Evolutionary conservation across 37 sponge, comb jelly and placozoan species (phyloP).

Genomic region (Ianthella basta): DNA sequence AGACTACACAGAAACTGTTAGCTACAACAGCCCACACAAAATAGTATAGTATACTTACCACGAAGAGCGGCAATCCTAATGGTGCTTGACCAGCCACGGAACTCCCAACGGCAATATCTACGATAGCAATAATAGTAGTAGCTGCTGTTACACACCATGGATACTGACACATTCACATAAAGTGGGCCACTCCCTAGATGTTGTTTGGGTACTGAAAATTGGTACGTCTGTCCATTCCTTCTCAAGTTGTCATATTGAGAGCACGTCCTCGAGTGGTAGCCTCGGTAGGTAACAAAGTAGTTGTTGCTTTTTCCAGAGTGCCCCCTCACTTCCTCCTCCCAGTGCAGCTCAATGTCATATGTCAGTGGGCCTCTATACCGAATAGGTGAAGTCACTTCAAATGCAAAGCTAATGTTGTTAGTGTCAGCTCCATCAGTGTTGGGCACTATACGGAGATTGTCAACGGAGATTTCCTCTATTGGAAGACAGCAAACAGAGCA

Average conservation of each 20-base stretch:
- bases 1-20: too few species aligned
- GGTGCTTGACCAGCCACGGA: too few species aligned
- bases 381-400: neutral
- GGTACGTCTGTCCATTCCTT: neutral
- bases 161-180: neutral
- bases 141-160: neutral
- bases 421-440: neutral
- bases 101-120: too few species aligned
- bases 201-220: neutral
- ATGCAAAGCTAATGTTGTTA: neutral
- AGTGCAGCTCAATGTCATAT: neutral
- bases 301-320: neutral
- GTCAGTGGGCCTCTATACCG: neutral
- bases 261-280: neutral
- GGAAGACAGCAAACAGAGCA: too few species aligned
- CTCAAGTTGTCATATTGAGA: neutral
- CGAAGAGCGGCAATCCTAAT: too few species aligned
- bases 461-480: too few species aligned
- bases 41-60: too few species aligned
- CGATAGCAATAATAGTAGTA: neutral
- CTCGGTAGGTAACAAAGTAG: too few species aligned
- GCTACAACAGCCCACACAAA: too few species aligned
- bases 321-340: neutral
- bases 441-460: too few species aligned
- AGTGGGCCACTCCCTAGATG: slow-evolving; percentile 13